These are phyloP conservation scores for Heliconius congener DNA, from an alignment of 1,140 invertebrate genomes.

Conservation along the genomic window DNA sequence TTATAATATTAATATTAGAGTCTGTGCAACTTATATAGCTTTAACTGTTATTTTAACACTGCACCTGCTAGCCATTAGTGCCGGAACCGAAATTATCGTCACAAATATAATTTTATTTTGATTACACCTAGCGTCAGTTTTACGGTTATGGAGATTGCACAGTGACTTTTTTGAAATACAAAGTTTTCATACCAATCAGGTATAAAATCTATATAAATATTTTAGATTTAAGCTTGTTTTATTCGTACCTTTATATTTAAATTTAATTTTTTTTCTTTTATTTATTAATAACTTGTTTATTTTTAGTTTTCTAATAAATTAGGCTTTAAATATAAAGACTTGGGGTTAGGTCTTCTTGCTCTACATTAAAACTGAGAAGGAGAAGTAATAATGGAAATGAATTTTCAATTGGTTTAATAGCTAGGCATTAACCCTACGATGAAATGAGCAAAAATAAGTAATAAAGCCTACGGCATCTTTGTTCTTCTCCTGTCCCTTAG, in stretches of 20 bases:
- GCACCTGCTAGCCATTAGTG: conserved; percentile 45
- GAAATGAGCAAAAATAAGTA: not conserved
- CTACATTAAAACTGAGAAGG: not conserved
- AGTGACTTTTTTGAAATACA: not conserved
- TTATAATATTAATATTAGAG: not conserved
- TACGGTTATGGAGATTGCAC: conserved; percentile 39
- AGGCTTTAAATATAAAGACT: too few species aligned
- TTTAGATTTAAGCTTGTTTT: not conserved
- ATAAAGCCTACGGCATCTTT: not conserved
- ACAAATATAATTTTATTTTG: conserved; percentile 46
- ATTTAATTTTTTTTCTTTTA: not conserved
- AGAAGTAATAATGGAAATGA: not conserved
- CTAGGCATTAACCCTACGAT: not conserved
- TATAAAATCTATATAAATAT: too few species aligned
- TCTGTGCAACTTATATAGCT: conserved; percentile 9
- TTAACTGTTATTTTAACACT: conserved; percentile 27
- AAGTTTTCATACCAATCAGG: not conserved
- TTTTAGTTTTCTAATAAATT: too few species aligned
- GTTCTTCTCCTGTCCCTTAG: not conserved
- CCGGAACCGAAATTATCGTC: conserved; percentile 39
- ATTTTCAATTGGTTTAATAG: not conserved
- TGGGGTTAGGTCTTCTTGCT: too few species aligned
- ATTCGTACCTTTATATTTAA: not conserved
- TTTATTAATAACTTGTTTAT: not conserved
- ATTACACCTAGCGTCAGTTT: conserved; percentile 45